phyloP scores from a whole-genome alignment of 92 coral and sea anemone species.

The Parazoanthus atlanticus region DNA sequence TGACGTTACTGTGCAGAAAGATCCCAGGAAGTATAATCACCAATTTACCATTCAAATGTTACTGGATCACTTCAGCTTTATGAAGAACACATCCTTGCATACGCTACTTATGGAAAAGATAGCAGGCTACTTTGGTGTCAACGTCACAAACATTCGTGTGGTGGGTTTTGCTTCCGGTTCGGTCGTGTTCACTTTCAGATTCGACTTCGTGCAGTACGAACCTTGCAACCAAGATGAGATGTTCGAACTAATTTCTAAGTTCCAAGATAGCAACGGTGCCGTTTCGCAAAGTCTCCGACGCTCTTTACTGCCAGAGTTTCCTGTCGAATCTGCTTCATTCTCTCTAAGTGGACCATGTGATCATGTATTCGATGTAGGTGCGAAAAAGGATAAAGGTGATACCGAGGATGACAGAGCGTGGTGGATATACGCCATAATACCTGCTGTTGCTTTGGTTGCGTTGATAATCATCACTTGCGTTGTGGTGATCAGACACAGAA shows the following conservation, averaged over 20 bases:
- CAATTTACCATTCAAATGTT: conserved; percentile 59
- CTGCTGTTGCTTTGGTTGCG: conserved; percentile 90
- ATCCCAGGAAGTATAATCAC: conserved; percentile 51
- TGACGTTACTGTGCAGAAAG: conserved; percentile 72
- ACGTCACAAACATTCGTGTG: conserved; percentile 71
- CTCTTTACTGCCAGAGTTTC: conserved; percentile 69
- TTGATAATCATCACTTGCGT: conserved; percentile 80
- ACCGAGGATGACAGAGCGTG: conserved; percentile 47
- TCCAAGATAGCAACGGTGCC: conserved; percentile 53
- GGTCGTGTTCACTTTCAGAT: conserved; percentile 67
- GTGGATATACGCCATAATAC: conserved; percentile 97
- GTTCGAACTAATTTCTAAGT: conserved; percentile 31
- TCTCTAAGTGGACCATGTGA: conserved; percentile 53
- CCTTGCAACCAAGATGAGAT: conserved; percentile 51
- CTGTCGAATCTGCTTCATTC: conserved; percentile 57
- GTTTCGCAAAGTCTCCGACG: conserved; percentile 59
- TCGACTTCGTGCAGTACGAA: conserved; percentile 62
- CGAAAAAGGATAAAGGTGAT: conserved; percentile 41
- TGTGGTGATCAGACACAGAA: conserved; percentile 74
- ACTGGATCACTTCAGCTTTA: conserved; percentile 67
- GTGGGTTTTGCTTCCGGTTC: conserved; percentile 64
- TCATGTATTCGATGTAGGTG: conserved; percentile 29
- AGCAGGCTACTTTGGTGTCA: conserved; percentile 68
- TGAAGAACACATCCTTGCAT: conserved; percentile 67
- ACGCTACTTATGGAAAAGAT: conserved; percentile 65